Conservation (phyloP, 2,888 invertebrate species). For the Entomobrya multifasciata region DNA sequence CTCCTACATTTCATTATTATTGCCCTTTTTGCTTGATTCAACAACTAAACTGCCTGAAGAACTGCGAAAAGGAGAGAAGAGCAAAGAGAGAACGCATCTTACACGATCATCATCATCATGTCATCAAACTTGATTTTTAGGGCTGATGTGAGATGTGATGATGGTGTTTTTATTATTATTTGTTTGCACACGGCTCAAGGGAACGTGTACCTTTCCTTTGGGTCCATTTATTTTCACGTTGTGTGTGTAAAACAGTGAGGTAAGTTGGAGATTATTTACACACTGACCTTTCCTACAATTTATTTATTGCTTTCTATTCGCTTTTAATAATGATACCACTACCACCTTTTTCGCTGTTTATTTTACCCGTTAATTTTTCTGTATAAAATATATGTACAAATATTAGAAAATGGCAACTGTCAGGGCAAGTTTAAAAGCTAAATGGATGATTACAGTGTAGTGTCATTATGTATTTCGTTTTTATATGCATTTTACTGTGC, state of each 20-base stretch:
- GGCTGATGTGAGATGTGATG: too few species aligned
- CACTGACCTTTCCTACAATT: conserved; percentile 50
- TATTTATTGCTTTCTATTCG: conserved; percentile 14
- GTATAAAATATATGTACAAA: too few species aligned
- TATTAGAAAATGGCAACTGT: neutral
- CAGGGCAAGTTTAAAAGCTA: neutral
- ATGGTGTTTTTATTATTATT: too few species aligned
- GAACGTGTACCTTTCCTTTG: conserved; percentile 57
- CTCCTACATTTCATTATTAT: conserved; percentile 37
- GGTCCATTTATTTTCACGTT: conserved; percentile 27
- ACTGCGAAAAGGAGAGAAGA: neutral
- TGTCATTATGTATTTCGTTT: too few species aligned
- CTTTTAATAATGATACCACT: too few species aligned
- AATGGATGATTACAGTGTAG: conserved; percentile 27
- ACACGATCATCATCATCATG: too few species aligned
- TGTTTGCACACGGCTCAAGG: conserved; percentile 62
- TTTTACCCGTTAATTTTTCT: too few species aligned
- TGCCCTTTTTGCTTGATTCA: neutral
- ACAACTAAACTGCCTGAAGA: neutral
- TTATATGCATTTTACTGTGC: too few species aligned
- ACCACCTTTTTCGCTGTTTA: too few species aligned
- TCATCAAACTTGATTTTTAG: conserved; percentile 49
- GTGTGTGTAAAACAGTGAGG: conserved; percentile 26
- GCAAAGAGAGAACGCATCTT: neutral
- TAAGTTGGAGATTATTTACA: conserved; percentile 65